Base-by-base conservation (phyloP, 1,140 invertebrate genomes). In the Galleria mellonella region DNA sequence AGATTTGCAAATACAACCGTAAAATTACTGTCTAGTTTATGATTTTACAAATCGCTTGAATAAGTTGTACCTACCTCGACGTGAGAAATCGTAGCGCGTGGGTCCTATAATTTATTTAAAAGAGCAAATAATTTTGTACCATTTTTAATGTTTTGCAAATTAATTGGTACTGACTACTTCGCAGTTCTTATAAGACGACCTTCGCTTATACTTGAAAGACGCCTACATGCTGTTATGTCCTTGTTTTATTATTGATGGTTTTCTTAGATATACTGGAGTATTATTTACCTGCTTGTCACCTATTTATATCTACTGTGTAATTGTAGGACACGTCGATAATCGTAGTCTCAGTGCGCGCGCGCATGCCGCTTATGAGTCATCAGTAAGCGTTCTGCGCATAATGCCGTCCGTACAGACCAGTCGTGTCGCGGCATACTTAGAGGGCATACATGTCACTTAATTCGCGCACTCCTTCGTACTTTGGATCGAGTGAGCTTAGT, bases 371-470 rank as follows among this genome's bases (percentile, higher is more conserved):
- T 45, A 48, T 82, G 77, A 82, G 62, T 82, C 77, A 82, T 62
- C 65, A 62, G 65, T 55, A 73, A 68, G 60, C 64, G 61, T 66
- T 72, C 48, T 76, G 68, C 70, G 70, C 73, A 74, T 67, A 78
- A 81, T 73, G 75, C 73, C 76, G 76, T 62, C 67, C 70, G 74
- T 49, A 51, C 70, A 64, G 75, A 67, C 67, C 77, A 84, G 81
- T 84, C 81, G 71, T 55, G 66, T 68, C 77, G 77, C 72, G 70
- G 69, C 69, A 72, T 71, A 82, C 76, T 73, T 72, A 67, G 73
- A 71, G 69, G 64, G 67, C 74, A 78, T 78, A 84, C 77, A 72
- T 73, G 66, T 69, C 56, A 69, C 59, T 71, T 72, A 59, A 72
- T 56, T 63, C 49, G 57, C 54, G 54, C 40, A 62, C 44, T n/a